Percentiles rank a stretch among this genome's conserved stretches.
Evolutionary conservation across 2,113 vertebrate genomes (phyloP).

Genomic region (Tichodroma muraria): DNA sequence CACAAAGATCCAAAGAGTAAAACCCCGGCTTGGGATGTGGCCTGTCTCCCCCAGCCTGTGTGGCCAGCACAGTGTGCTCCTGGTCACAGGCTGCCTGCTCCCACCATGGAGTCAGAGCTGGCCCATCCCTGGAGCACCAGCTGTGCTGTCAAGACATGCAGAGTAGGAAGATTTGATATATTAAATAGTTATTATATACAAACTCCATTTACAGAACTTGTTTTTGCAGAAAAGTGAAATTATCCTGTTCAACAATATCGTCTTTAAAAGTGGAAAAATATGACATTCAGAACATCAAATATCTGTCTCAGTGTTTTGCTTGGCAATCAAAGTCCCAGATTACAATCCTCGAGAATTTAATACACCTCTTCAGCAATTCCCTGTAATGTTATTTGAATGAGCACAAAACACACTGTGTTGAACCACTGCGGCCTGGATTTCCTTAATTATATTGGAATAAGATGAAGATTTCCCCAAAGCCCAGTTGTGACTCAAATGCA

Average conservation of each 20-base stretch:
- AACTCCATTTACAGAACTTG: neutral
- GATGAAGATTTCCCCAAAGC: constrained; percentile 3
- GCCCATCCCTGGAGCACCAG: neutral
- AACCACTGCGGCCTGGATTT: neutral
- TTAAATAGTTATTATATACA: neutral
- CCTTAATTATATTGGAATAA: constrained; percentile 1
- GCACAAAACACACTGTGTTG: neutral
- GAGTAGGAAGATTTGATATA: neutral
- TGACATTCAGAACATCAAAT: neutral
- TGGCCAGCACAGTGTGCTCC: neutral
- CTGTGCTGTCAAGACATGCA: neutral
- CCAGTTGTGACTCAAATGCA: neutral
- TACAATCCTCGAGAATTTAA: neutral
- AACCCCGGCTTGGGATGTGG: neutral
- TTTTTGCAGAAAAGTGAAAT: neutral
- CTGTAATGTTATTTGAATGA: neutral
- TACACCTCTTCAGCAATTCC: neutral
- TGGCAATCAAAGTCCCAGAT: neutral
- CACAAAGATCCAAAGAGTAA: constrained; percentile 3
- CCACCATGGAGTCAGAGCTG: neutral
- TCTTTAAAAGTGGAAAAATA: neutral
- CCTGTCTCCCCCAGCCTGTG: neutral
- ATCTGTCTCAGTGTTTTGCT: neutral
- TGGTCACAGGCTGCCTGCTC: neutral
- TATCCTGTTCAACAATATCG: neutral